Conservation (phyloP, 2,888 invertebrate genomes). For the Mythimna albipuncta region DNA sequence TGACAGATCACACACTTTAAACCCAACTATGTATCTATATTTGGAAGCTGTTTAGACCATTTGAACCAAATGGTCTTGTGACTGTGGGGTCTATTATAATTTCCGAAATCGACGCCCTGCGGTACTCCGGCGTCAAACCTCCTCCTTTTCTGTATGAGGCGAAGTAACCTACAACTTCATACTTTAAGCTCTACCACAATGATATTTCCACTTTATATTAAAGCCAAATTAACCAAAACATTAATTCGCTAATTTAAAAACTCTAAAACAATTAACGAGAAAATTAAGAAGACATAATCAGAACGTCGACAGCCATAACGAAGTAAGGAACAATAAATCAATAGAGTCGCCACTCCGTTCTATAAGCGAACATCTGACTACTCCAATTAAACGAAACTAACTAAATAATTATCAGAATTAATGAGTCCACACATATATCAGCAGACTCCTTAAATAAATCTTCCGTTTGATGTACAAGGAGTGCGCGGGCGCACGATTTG, state of each 20-base stretch:
- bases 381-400: slow-evolving; percentile 87
- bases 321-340: slow-evolving; percentile 64
- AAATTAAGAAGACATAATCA: slow-evolving; percentile 62
- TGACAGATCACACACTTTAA: no score
- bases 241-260: slow-evolving; percentile 49
- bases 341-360: slow-evolving; percentile 67
- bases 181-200: background rate
- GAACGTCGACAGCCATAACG: slow-evolving; percentile 58
- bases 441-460: slow-evolving; percentile 83
- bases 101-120: no score
- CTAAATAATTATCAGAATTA: slow-evolving; percentile 91
- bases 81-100: no score
- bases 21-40: no score
- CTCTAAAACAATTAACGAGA: slow-evolving; percentile 61
- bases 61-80: no score
- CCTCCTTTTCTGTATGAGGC: no score
- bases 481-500: slow-evolving; percentile 81
- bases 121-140: no score
- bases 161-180: no score
- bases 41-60: no score
- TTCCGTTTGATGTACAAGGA: slow-evolving; percentile 80
- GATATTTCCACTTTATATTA: slow-evolving; percentile 1
- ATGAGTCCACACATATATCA: slow-evolving; percentile 85
- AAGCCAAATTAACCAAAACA: slow-evolving; percentile 21
- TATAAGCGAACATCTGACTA: slow-evolving; percentile 76